phyloP scores from a whole-genome alignment of 2,888 invertebrate genomes.

The Thecophora atra region DNA sequence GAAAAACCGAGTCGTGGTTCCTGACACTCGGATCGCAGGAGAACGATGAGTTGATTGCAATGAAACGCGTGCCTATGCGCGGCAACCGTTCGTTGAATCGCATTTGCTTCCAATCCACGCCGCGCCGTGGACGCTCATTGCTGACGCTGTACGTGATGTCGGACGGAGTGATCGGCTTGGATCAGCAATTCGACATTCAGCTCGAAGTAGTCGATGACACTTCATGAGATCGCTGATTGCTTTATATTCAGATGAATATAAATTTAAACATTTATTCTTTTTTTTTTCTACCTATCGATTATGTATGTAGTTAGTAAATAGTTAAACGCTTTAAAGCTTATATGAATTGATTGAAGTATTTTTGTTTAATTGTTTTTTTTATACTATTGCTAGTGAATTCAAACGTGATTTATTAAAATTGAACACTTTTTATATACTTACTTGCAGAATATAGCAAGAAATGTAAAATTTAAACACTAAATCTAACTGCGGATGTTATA shows the following conservation, averaged over 20 bases:
- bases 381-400: constrained; percentile 9
- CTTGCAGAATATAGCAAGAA: constrained; percentile 29
- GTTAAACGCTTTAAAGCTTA: constrained; percentile 11
- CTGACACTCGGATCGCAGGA: constrained; percentile 81
- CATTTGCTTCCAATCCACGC: constrained; percentile 73
- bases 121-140: constrained; percentile 76
- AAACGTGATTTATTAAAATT: background rate
- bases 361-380: constrained; percentile 7
- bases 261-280: no score
- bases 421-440: background rate
- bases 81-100: constrained; percentile 68
- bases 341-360: background rate
- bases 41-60: constrained; percentile 77
- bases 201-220: constrained; percentile 66
- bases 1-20: constrained; percentile 97
- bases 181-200: constrained; percentile 82
- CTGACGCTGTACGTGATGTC: constrained; percentile 88
- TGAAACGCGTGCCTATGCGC: constrained; percentile 77
- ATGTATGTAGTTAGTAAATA: constrained; percentile 2
- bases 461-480: background rate
- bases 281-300: no score
- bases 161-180: constrained; percentile 91
- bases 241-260: no score
- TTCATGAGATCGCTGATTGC: background rate
- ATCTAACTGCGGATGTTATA: background rate